These are phyloP conservation scores for Philotrypesis tridentata DNA, from an alignment of 1,140 invertebrate species.

Conservation along the genomic window DNA sequence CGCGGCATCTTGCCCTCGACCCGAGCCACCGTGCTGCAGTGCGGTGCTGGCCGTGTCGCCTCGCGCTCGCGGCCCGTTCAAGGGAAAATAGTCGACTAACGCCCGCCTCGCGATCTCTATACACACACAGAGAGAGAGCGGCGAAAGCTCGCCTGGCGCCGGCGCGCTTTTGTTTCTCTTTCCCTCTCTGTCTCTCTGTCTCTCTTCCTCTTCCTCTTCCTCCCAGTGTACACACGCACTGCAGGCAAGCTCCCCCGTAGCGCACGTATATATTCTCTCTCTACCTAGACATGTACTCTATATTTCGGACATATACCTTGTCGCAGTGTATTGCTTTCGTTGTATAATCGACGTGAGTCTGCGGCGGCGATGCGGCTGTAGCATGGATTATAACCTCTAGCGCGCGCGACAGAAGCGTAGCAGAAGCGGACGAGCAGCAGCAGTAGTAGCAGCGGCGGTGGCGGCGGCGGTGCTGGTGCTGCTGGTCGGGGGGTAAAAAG, in stretches of 20 bases:
- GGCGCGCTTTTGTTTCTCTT: constrained; percentile 2
- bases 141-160: not conserved
- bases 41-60: not conserved
- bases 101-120: not conserved
- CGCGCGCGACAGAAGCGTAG: too few species aligned
- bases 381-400: too few species aligned
- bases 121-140: too few species aligned
- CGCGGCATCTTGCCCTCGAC: constrained; percentile 70
- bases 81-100: not conserved
- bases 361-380: too few species aligned
- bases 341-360: constrained; percentile 70
- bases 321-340: constrained; percentile 74
- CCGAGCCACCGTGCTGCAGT: not conserved
- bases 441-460: too few species aligned
- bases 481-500: not conserved
- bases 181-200: constrained; percentile 18
- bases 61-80: not conserved
- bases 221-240: not conserved
- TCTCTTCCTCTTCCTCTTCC: not conserved
- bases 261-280: too few species aligned
- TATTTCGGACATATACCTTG: constrained; percentile 63
- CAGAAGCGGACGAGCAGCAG: too few species aligned
- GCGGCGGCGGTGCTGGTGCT: too few species aligned
- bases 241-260: too few species aligned
- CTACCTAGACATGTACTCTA: not conserved